Percentiles rank a stretch among this genome's conserved stretches.
phyloP scores from a whole-genome alignment of 2,797 vertebrate genomes.

The Nyctalus aviator region DNA sequence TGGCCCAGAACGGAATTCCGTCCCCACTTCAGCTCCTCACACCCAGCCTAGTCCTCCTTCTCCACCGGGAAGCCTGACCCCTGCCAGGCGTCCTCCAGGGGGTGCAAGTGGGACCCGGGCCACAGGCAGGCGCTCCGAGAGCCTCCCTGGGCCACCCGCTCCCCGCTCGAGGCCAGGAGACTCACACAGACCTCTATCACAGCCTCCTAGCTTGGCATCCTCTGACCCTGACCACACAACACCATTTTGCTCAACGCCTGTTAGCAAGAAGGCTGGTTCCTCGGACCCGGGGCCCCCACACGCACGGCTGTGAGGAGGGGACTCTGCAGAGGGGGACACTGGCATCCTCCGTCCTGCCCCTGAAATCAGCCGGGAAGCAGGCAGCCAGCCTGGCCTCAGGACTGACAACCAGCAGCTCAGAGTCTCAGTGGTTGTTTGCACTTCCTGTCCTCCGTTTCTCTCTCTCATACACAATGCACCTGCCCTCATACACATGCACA shows the following conservation, averaged over 20 bases:
- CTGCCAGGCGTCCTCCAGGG: background rate
- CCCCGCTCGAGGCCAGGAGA: too few relatives aligned
- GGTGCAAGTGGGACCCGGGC: too few relatives aligned
- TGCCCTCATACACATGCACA: background rate
- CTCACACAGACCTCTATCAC: too few relatives aligned
- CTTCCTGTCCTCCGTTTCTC: too few relatives aligned
- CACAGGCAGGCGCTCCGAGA: too few relatives aligned
- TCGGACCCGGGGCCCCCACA: background rate
- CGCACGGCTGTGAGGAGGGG: fast-evolving
- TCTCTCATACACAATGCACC: background rate
- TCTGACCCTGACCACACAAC: background rate
- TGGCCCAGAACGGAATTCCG: too few relatives aligned
- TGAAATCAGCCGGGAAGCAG: background rate
- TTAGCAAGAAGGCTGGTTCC: background rate
- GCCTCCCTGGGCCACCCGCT: too few relatives aligned
- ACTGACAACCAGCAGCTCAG: background rate
- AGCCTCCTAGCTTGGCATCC: background rate
- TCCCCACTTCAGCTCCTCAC: background rate
- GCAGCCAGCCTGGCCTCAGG: fast-evolving
- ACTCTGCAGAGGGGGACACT: too few relatives aligned
- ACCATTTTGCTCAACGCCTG: fast-evolving
- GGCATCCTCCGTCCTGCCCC: too few relatives aligned
- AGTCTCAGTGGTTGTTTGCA: background rate
- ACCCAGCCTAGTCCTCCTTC: background rate
- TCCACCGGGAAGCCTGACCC: background rate